Evolutionary conservation across 64 coral and sea anemone species (phyloP).

Genomic region (Montipora capricornis): DNA sequence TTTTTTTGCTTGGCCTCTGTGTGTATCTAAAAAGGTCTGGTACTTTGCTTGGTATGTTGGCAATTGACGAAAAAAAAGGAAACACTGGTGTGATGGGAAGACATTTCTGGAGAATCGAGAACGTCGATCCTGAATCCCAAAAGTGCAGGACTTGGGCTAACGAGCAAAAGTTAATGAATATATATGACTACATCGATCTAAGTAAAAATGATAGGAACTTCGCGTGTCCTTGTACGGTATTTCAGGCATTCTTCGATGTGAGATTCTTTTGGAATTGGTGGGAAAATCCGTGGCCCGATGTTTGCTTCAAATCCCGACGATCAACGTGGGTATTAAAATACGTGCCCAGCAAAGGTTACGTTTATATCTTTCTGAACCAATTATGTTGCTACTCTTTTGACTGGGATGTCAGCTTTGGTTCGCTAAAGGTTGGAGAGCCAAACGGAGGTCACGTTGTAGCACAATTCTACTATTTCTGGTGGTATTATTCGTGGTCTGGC

Average conservation of each 20-base stretch:
- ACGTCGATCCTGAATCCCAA: not conserved
- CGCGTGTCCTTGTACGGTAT: not conserved
- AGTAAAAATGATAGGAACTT: not conserved
- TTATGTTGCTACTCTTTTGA: slow-evolving; percentile 48
- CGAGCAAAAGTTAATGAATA: too few species aligned
- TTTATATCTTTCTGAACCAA: slow-evolving; percentile 1
- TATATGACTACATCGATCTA: too few species aligned
- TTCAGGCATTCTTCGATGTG: slow-evolving; percentile 44
- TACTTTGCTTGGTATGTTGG: not conserved
- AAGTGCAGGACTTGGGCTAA: slow-evolving; percentile 37
- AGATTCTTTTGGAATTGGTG: slow-evolving; percentile 39
- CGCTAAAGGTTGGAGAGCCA: slow-evolving; percentile 4
- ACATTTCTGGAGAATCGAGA: slow-evolving; percentile 51
- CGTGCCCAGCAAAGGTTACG: not conserved
- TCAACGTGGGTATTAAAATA: not conserved
- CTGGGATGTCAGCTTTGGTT: not conserved
- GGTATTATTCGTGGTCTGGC: not conserved
- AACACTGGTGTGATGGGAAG: slow-evolving; percentile 25
- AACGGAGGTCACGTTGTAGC: slow-evolving; percentile 23
- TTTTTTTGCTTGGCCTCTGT: not conserved
- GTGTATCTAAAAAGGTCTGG: not conserved
- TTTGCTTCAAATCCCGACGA: slow-evolving; percentile 14
- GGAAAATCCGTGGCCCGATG: slow-evolving; percentile 10
- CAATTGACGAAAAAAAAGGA: not conserved
- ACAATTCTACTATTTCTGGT: not conserved